Evolutionary conservation across 30 jellyfish, hydroid and myxozoan species (phyloP), one percentile per base, ranked within the genome.

Genomic region (Rhopilema esculentum): DNA sequence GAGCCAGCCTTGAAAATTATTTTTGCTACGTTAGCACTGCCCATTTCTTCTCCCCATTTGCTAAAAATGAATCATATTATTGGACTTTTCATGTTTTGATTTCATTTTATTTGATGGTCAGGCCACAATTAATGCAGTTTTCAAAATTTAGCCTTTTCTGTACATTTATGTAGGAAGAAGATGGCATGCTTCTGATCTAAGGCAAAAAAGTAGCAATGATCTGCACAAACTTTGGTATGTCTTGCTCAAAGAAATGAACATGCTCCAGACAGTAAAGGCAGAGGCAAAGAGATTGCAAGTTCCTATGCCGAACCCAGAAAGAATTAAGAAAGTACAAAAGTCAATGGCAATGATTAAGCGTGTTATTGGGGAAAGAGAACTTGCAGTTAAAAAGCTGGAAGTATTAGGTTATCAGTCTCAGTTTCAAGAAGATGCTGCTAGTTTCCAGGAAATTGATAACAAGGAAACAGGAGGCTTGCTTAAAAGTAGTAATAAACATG

Each of bases 201-300:
- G 99, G 52, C 92, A 77, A 67, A 85, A 87, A 66, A 96, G 99
- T 67, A 66, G 72, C 75, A 49, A 84, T 23, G 99, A 96, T 79
- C 73, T 96, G 71, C 99, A 96, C 83, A 96, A 96, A 70, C 88
- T 96, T 49, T 96, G 99, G 99, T 96, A 84, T 88, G 99, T 96
- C 6, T 73, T 96, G 71, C 64, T 96, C 22, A 96, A 96, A 49
- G 99, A 96, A 72, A 87, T 84, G 77, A 96, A 96, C 91, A 96
- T 96, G 99, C 79, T 96, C 16, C 91, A 80, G 83, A 96, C 99
- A 4, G 90, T 96, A 50, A 72, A 68, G 52, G 97, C 76, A 23
- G 99, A 96, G 77, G 96, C 97, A 49, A 91, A 79, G 57, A 72
- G 98, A 51, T 93, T 84, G 61, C 97, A 96, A 69, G 66, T 91